Evolutionary conservation across 2,113 vertebrate species (phyloP), one percentile per base, ranked within the genome.

Genomic region (Tyto alba): DNA sequence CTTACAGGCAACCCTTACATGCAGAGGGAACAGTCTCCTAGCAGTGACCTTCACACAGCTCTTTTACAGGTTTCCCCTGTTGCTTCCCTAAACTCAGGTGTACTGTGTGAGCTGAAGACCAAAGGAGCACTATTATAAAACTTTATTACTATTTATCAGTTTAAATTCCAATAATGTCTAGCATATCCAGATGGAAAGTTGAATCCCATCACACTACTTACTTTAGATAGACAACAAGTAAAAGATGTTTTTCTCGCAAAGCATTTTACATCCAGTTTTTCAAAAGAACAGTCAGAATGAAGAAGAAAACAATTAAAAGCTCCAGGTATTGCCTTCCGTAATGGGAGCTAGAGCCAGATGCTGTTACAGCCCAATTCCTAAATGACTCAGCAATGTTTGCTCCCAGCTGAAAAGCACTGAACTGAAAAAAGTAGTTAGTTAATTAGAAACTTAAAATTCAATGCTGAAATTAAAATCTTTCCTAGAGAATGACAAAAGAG

Each of bases 391-490:
- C 78, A 73, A 25, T 9, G 32, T 94, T 95, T 88, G 64, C 87
- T 95, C 92, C 89, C 90, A 90, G 97, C 89, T 97, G 91, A 27
- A 45, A 97, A 94, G 96, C 97, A 97, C 48, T 97, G 96, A 98
- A 97, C 95, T 97, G 96, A 98, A 96, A 89, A 96, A 96, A 97
- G 84, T 83, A 97, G 96, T 94, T 96, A 97, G 97, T 98, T 98
- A 98, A 98, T 97, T 97, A 97, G 98, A 98, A 98, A 96, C 96
- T 96, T 97, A 95, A 97, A 97, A 98, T 97, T 96, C 97, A 98
- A 93, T 90, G 94, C 82, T 95, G 94, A 98, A 98, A 98, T 98
- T 94, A 97, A 96, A 96, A 96, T 96, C 96, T 97, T 97, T 98
- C 60, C 63, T 75, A 45, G 68, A 97, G 77, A 98, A 96, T 97